These are phyloP conservation scores for Perca fluviatilis DNA, from an alignment of 2,113 vertebrate genomes.

Conservation along the genomic window DNA sequence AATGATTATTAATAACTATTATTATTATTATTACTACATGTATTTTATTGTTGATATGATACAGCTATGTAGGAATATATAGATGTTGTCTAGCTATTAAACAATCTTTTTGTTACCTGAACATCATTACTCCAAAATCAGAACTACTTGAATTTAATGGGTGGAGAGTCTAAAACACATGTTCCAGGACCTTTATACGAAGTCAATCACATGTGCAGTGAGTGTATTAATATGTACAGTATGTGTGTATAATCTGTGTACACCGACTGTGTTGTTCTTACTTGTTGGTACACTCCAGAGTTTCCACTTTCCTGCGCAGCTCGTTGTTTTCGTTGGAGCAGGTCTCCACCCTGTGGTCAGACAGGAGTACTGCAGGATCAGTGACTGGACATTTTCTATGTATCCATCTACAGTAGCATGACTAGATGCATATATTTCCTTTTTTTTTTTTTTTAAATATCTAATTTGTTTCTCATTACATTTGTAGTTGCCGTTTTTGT, in stretches of 20 bases:
- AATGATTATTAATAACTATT: no score
- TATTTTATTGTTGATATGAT: not conserved
- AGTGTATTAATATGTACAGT: not conserved
- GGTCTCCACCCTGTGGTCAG: conserved; percentile 92
- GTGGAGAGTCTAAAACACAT: not conserved
- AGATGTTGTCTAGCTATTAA: not conserved
- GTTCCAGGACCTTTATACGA: not conserved
- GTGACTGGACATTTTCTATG: not conserved
- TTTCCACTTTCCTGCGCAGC: conserved; percentile 96
- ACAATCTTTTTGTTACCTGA: not conserved
- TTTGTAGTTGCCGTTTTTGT: not conserved
- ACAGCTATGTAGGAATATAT: not conserved
- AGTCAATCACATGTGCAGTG: not conserved
- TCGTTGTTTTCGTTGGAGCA: conserved; percentile 97
- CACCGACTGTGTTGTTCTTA: conserved; percentile 63
- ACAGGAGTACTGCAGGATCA: conserved; percentile 64
- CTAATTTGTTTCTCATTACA: not conserved
- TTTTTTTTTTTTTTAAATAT: not conserved
- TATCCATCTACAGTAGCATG: not conserved
- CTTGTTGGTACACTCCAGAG: conserved; percentile 96
- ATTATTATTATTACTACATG: no score
- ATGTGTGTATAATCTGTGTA: not conserved
- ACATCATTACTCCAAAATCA: not conserved
- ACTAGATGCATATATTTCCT: not conserved
- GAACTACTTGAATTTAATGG: not conserved